Conservation (phyloP, 2,888 invertebrate species). For the Boloria euphrosyne region DNA sequence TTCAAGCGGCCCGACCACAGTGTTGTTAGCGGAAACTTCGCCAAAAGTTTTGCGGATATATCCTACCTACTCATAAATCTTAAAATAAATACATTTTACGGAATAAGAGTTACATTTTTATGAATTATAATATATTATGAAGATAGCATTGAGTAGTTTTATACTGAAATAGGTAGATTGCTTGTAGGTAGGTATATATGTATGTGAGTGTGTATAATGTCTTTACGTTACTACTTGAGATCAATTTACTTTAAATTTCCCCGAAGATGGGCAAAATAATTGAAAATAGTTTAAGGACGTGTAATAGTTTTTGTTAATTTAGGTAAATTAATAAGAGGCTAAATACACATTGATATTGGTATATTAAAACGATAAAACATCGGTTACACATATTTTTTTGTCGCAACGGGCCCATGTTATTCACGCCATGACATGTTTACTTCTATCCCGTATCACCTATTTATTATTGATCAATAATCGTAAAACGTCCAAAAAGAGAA, state of each 20-base stretch:
- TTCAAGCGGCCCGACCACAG: conserved; percentile 51
- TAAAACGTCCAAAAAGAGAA: conserved; percentile 64
- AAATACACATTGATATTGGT: conserved; percentile 11
- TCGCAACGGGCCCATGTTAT: conserved; percentile 67
- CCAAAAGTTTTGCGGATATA: conserved; percentile 63
- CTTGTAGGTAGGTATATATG: conserved; percentile 12
- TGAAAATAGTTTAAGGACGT: conserved; percentile 1
- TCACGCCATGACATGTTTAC: conserved; percentile 50
- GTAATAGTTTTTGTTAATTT: conserved; percentile 4
- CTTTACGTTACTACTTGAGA: conserved; percentile 39
- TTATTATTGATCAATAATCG: conserved; percentile 75
- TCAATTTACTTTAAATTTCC: conserved; percentile 1
- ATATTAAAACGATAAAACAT: conserved; percentile 24
- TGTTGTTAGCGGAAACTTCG: conserved; percentile 51
- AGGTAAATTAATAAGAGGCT: conserved; percentile 16
- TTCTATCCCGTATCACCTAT: conserved; percentile 61
- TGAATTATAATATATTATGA: too few relatives aligned
- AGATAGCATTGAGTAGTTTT: conserved; percentile 32
- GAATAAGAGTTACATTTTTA: conserved; percentile 69
- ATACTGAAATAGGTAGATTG: conserved; percentile 29
- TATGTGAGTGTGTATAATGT: conserved; percentile 32
- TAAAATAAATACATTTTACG: conserved; percentile 74
- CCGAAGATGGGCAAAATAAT: conserved; percentile 3
- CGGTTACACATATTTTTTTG: conserved; percentile 35
- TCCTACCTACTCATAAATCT: conserved; percentile 74